Base-by-base conservation (phyloP, 2,113 vertebrate species). In the Antennarius striatus region DNA sequence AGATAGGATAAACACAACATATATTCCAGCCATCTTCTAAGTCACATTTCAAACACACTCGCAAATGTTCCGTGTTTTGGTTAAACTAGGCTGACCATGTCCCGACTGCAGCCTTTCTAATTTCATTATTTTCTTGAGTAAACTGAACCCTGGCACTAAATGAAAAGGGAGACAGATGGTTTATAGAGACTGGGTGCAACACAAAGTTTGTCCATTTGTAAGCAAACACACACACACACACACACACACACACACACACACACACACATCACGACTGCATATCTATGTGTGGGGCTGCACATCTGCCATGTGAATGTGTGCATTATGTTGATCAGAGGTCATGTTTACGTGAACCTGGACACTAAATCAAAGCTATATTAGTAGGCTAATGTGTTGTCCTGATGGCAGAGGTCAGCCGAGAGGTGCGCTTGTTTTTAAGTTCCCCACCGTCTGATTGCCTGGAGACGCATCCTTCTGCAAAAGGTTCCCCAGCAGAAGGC, bases 331-430 rank as follows among this genome's bases (percentile, higher is more conserved):
- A 87, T 86, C 79, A 66, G 72, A 71, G 89, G 89, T 91, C 91
- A 86, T 86, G 89, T 92, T 91, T 88, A 77, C 45, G 1, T 89
- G 88, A 91, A 88, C 90, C 82, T 54, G 63, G 75, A 50, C 82
- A 88, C 86, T 90, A 92, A 91, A 91, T 92, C 88, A 90, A 63
- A 64, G 72, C 80, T 86, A 80, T 88, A 91, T 92, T 88, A 89
- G 86, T 59, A 5, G 59, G 76, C 81, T 90, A 86, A 89, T 84
- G 78, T 56, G 36, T 75, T 78, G 71, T 55, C 56, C 71, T 59
- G 63, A 67, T 89, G 86, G 82, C 85, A 87, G 84, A 79, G 90
- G 90, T 92, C 91, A 90, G 75, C 78, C 13, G 56, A 69, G 80
- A 82, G 86, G 88, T 84, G 87, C 68, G 79, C 82, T 81, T 60